Evolutionary conservation across 2,113 vertebrate genomes (phyloP).

Genomic region (Syngnathus typhle): DNA sequence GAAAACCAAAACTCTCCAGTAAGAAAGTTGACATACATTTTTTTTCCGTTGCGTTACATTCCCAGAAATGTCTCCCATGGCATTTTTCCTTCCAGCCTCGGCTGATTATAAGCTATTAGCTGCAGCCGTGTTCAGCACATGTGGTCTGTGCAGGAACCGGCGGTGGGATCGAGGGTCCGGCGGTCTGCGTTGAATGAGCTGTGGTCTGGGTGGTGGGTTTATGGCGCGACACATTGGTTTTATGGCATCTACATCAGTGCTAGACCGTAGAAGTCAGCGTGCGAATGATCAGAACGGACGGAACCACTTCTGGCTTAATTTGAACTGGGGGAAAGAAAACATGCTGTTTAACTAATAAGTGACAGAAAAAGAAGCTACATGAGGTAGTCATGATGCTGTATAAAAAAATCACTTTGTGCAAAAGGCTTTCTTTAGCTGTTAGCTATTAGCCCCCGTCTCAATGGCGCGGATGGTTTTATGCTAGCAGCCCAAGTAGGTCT

Average conservation of each 20-base stretch:
- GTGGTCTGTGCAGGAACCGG: constrained; percentile 8
- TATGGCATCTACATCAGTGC: constrained; percentile 6
- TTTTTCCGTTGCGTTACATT: neutral
- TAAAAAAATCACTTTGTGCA: neutral
- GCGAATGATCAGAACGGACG: neutral
- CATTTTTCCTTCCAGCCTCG: neutral
- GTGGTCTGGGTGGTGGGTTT: constrained; percentile 22
- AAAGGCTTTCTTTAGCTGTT: neutral
- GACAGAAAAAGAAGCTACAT: neutral
- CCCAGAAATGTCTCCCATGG: neutral
- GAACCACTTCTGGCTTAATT: neutral
- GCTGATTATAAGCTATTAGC: neutral
- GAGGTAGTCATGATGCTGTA: too few species aligned
- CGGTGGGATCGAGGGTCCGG: neutral
- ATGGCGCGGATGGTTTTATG: constrained; percentile 40
- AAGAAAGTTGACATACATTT: neutral
- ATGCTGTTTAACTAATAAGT: neutral
- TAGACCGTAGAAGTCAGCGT: neutral
- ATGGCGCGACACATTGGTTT: constrained; percentile 20
- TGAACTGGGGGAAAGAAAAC: neutral
- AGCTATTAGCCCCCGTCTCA: constrained; percentile 17
- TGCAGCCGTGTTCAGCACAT: neutral
- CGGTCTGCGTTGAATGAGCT: constrained; percentile 21
- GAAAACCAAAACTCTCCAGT: too few species aligned
- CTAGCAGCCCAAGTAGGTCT: constrained; percentile 53